Conservation (phyloP, 2,888 invertebrate genomes). For the Epirrita christyi region DNA sequence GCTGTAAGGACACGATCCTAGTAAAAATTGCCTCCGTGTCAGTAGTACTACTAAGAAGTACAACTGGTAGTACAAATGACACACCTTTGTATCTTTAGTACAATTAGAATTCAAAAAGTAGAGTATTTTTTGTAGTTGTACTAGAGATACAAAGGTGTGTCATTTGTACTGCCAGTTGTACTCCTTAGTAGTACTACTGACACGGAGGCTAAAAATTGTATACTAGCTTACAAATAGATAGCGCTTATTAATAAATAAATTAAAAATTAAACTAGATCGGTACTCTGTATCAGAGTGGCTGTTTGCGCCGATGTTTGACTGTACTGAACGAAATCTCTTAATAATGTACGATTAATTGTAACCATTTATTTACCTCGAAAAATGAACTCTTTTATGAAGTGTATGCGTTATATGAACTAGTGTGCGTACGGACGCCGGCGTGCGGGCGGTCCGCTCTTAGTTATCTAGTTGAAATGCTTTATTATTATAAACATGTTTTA, state of each 20-base stretch:
- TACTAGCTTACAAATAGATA: constrained; percentile 70
- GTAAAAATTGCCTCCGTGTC: no score
- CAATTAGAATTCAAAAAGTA: no score
- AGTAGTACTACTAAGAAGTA: no score
- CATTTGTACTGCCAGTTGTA: no score
- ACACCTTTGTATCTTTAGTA: no score
- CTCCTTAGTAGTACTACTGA: no score
- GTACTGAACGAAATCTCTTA: constrained; percentile 72
- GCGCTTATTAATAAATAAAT: constrained; percentile 71
- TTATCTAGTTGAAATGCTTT: constrained; percentile 78
- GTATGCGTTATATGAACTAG: constrained; percentile 60
- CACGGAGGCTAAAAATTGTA: constrained; percentile 46
- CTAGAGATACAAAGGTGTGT: no score
- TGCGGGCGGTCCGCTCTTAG: constrained; percentile 60
- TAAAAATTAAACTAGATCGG: constrained; percentile 54
- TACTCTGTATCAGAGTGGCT: constrained; percentile 79
- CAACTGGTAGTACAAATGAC: no score
- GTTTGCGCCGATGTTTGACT: constrained; percentile 63
- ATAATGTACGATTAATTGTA: constrained; percentile 56
- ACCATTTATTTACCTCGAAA: constrained; percentile 51
- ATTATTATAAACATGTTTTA: constrained; percentile 82
- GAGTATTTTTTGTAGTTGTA: no score
- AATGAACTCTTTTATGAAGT: constrained; percentile 69
- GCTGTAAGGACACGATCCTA: constrained; percentile 25
- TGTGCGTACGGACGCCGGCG: constrained; percentile 35